Conservation (phyloP, 2,113 vertebrate species). For the Cryptoleucopteryx plumbea region DNA sequence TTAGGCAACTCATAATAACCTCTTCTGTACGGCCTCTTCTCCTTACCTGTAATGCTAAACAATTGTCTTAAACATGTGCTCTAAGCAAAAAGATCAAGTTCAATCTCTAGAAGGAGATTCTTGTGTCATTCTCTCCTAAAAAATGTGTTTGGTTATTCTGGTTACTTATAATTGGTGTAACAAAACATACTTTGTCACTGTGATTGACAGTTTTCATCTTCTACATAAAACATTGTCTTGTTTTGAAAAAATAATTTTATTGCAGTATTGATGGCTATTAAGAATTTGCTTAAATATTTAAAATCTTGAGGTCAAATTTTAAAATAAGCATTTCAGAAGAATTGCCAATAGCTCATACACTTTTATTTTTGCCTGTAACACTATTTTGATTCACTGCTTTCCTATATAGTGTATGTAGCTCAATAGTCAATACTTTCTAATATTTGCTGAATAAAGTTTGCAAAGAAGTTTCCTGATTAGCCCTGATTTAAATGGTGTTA, state of each 20-base stretch:
- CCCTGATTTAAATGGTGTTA: background rate
- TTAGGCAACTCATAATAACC: background rate
- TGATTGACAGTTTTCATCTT: background rate
- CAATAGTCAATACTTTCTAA: background rate
- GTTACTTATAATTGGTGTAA: background rate
- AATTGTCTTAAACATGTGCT: background rate
- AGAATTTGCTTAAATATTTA: background rate
- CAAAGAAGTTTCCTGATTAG: background rate
- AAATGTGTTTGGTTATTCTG: background rate
- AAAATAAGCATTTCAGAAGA: background rate
- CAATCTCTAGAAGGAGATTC: background rate
- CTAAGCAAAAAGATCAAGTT: background rate
- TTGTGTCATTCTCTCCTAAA: background rate
- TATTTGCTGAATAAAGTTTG: background rate
- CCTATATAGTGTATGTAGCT: background rate
- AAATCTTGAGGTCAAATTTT: background rate
- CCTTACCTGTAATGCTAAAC: background rate
- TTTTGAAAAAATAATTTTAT: background rate
- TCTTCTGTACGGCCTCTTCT: background rate
- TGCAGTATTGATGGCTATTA: background rate
- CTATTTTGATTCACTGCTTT: background rate
- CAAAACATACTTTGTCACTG: background rate
- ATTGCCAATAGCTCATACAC: background rate
- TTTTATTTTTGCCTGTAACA: background rate
- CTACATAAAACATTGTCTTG: background rate